phyloP scores from a whole-genome alignment of 2,113 vertebrate species.

The Malurus elegans region DNA sequence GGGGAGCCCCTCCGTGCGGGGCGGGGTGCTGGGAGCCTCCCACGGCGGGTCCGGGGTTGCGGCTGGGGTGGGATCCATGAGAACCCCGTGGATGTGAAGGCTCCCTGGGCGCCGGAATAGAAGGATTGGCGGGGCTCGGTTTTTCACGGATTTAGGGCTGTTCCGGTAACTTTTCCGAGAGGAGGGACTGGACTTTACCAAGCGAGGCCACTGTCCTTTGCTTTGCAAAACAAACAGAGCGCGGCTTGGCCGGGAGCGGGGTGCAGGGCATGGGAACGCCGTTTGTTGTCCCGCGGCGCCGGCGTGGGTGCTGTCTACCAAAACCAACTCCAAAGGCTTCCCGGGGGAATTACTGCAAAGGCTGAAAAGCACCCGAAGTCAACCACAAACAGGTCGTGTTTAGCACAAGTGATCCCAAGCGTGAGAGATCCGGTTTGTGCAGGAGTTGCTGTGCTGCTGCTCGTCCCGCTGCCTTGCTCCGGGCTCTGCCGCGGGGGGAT shows the following conservation, averaged over 20 bases:
- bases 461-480: neutral
- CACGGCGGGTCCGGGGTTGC: accelerated
- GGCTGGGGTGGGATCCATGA: neutral
- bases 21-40: neutral
- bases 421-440: neutral
- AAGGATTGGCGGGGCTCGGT: neutral
- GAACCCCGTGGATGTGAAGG: neutral
- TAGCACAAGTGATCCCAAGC: neutral
- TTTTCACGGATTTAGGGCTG: neutral
- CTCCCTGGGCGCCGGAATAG: neutral
- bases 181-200: conserved; percentile 2
- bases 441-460: neutral
- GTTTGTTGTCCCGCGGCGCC: neutral
- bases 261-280: neutral
- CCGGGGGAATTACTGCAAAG: neutral
- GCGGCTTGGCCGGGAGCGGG: neutral
- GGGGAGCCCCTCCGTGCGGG: neutral
- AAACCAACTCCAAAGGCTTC: neutral
- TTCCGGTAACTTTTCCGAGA: neutral
- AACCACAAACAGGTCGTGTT: neutral
- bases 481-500: neutral
- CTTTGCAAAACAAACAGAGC: conserved; percentile 31
- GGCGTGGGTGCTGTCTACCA: neutral
- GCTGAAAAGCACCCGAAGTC: neutral
- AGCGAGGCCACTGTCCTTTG: conserved; percentile 32